Conservation (phyloP, 2,113 vertebrate species). For the Suricata suricatta region DNA sequence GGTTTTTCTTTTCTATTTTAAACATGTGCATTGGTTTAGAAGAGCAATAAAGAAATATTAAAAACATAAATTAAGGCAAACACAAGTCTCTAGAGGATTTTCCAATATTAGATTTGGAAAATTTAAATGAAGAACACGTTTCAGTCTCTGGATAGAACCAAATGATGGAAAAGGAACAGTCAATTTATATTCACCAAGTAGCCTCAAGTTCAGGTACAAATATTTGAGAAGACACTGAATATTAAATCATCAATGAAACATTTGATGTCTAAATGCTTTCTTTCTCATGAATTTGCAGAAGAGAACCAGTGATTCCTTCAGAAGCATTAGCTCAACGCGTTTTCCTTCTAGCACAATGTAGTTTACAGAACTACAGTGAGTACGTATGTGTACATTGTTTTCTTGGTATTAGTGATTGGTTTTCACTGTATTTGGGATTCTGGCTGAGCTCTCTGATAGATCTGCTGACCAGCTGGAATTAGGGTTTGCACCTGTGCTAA, state of each 20-base stretch:
- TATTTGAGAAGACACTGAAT: not conserved
- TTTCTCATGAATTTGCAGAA: not conserved
- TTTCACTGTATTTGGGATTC: not conserved
- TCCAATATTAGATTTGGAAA: constrained; percentile 55
- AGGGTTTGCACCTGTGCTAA: not conserved
- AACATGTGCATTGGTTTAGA: constrained; percentile 32
- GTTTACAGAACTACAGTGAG: not conserved
- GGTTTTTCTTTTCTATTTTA: constrained; percentile 22
- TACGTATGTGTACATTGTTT: not conserved
- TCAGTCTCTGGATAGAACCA: constrained; percentile 22
- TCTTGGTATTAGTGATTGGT: not conserved
- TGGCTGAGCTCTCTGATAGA: no score
- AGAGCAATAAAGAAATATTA: constrained; percentile 65
- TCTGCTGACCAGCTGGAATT: not conserved
- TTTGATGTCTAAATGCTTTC: not conserved
- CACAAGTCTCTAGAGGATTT: constrained; percentile 17
- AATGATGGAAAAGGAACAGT: not conserved
- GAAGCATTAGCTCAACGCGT: not conserved
- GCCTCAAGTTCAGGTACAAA: not conserved
- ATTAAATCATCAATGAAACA: not conserved
- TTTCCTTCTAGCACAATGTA: not conserved
- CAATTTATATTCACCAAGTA: not conserved
- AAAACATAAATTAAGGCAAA: constrained; percentile 69
- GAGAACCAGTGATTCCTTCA: not conserved
- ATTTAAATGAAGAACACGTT: constrained; percentile 60